Evolutionary conservation across 1,140 invertebrate genomes (phyloP).

Genomic region (Oncopeltus fasciatus): DNA sequence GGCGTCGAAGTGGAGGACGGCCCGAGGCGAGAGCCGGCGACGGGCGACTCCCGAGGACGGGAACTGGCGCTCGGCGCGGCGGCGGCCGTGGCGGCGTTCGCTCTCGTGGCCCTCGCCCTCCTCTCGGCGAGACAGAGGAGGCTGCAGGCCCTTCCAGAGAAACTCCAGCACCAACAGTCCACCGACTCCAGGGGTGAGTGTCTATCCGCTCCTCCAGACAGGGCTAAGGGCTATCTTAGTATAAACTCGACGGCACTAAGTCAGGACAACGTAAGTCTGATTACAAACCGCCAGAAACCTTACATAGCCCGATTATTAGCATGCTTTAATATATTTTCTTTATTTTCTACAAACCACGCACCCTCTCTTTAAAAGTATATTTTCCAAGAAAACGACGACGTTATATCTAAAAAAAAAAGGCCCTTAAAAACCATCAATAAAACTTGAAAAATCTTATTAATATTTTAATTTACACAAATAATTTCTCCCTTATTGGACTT

Average conservation of each 20-base stretch:
- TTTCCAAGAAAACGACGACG: too few relatives aligned
- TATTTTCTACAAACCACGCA: too few relatives aligned
- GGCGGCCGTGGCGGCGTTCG: slow-evolving; percentile 10
- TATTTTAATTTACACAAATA: too few relatives aligned
- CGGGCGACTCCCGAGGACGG: neutral
- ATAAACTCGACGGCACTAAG: neutral
- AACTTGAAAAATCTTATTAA: too few relatives aligned
- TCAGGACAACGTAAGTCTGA: too few relatives aligned
- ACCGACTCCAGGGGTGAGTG: neutral
- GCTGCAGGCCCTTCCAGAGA: neutral
- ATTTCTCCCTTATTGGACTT: too few relatives aligned
- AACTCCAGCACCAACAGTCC: neutral
- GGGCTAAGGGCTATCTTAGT: neutral
- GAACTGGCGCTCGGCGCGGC: slow-evolving; percentile 6
- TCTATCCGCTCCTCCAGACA: neutral
- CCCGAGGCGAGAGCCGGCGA: neutral
- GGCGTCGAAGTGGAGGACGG: slow-evolving; percentile 12
- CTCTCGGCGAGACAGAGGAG: neutral
- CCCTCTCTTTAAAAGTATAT: too few relatives aligned
- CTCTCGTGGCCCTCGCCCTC: neutral
- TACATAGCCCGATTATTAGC: too few relatives aligned
- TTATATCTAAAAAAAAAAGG: too few relatives aligned
- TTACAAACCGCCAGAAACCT: too few relatives aligned
- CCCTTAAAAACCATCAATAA: too few relatives aligned
- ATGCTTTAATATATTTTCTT: too few relatives aligned